Evolutionary conservation across 2,797 vertebrate species (phyloP).

Genomic region (Coregonus sp.): DNA sequence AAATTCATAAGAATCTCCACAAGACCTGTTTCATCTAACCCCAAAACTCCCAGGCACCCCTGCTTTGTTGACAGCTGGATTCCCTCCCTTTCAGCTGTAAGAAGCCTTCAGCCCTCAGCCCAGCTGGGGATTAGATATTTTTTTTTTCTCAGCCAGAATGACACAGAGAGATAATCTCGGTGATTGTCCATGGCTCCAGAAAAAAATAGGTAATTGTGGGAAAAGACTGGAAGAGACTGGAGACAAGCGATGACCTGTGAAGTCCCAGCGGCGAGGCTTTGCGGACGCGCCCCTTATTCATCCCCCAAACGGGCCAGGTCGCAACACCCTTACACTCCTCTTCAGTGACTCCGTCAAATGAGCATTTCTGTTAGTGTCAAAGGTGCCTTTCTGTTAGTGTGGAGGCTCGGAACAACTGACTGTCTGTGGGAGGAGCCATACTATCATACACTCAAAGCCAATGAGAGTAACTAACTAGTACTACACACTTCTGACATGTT

Average conservation of each 20-base stretch:
- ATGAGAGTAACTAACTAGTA: not conserved
- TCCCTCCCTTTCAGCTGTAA: not conserved
- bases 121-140: not conserved
- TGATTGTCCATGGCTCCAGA: conserved; percentile 25
- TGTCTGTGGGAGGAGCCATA: not conserved
- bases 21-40: not conserved
- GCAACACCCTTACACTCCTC: not conserved
- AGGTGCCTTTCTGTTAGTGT: conserved; percentile 16
- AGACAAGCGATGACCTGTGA: conserved; percentile 11
- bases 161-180: conserved; percentile 15
- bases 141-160: conserved; percentile 4
- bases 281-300: conserved; percentile 5
- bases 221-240: conserved; percentile 22
- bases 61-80: conserved; percentile 2
- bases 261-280: conserved; percentile 28
- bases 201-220: conserved; percentile 36
- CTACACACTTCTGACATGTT: too few species aligned
- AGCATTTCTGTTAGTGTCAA: conserved; percentile 22
- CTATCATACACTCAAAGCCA: not conserved
- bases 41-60: not conserved
- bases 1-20: too few species aligned
- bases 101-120: not conserved
- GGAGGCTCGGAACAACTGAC: conserved; percentile 9
- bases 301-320: conserved; percentile 6
- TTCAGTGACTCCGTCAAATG: conserved; percentile 16